Percentiles rank a stretch among this genome's conserved stretches.
Evolutionary conservation across 2,113 vertebrate species (phyloP).

Genomic region (Gasterosteus nipponicus): DNA sequence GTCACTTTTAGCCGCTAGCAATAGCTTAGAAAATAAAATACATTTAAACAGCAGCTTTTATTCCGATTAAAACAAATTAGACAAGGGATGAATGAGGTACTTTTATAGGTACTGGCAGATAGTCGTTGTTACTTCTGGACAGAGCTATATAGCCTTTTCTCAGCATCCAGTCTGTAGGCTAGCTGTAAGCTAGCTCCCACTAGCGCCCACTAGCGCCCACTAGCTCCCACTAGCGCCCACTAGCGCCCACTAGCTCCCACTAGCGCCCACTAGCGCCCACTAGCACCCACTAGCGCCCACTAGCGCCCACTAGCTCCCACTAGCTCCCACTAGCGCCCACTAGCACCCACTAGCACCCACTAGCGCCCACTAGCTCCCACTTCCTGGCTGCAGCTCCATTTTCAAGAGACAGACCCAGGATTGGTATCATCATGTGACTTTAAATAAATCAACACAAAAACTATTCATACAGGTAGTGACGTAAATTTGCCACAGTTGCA

Average conservation of each 20-base stretch:
- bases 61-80: background rate
- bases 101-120: background rate
- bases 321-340: too few relatives aligned
- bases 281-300: too few relatives aligned
- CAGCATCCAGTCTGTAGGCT: background rate
- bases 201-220: too few relatives aligned
- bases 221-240: too few relatives aligned
- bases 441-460: background rate
- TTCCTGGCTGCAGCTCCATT: background rate
- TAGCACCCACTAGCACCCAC: too few relatives aligned
- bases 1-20: background rate
- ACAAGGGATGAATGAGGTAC: background rate
- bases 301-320: too few relatives aligned
- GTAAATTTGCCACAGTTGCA: background rate
- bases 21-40: background rate
- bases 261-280: too few relatives aligned
- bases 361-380: too few relatives aligned
- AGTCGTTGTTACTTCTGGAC: background rate
- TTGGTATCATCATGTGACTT: background rate
- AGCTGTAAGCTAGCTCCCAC: background rate
- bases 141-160: background rate
- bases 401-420: background rate
- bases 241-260: too few relatives aligned
- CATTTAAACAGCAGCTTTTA: too few relatives aligned
- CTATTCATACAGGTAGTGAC: background rate